phyloP scores from a whole-genome alignment of 2,888 invertebrate genomes.

The Unio delphinus region DNA sequence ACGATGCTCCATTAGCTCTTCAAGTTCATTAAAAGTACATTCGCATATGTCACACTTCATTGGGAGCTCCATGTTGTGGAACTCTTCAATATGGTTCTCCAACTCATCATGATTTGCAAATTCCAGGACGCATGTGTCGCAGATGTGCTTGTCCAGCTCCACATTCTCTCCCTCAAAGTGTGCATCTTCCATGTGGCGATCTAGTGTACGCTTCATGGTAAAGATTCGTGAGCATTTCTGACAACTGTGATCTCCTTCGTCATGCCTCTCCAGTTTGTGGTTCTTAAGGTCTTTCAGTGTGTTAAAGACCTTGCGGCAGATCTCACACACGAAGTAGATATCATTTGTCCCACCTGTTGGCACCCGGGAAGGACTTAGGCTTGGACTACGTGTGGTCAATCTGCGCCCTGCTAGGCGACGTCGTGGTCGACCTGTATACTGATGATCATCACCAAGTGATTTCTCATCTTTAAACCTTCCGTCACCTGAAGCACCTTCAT shows the following conservation, averaged over 20 bases:
- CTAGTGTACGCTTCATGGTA: slow-evolving; percentile 21
- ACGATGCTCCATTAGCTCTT: slow-evolving; percentile 29
- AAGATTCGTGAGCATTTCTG: slow-evolving; percentile 29
- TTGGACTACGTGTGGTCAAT: too few species aligned
- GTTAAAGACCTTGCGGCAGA: slow-evolving; percentile 30
- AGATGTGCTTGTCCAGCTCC: slow-evolving; percentile 17
- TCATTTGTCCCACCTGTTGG: too few species aligned
- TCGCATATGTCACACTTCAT: slow-evolving; percentile 41
- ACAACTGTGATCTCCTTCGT: slow-evolving; percentile 27
- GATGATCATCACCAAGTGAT: too few species aligned
- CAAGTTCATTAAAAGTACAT: slow-evolving; percentile 24
- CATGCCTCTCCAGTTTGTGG: slow-evolving; percentile 26
- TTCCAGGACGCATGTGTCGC: slow-evolving; percentile 29
- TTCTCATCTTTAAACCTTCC: too few species aligned
- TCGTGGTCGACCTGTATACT: too few species aligned
- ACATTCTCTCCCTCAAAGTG: slow-evolving; percentile 14
- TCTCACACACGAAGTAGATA: slow-evolving; percentile 24
- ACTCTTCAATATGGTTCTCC: slow-evolving; percentile 19
- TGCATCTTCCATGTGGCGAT: slow-evolving; percentile 28
- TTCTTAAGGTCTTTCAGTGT: slow-evolving; percentile 23
- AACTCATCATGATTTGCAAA: slow-evolving; percentile 17
- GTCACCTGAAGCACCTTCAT: too few species aligned
- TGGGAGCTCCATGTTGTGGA: slow-evolving; percentile 24
- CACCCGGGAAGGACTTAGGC: too few species aligned
- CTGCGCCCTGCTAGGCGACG: too few species aligned